Evolutionary conservation across 1,140 invertebrate genomes (phyloP).

Genomic region (Zaprionus camerounensis): DNA sequence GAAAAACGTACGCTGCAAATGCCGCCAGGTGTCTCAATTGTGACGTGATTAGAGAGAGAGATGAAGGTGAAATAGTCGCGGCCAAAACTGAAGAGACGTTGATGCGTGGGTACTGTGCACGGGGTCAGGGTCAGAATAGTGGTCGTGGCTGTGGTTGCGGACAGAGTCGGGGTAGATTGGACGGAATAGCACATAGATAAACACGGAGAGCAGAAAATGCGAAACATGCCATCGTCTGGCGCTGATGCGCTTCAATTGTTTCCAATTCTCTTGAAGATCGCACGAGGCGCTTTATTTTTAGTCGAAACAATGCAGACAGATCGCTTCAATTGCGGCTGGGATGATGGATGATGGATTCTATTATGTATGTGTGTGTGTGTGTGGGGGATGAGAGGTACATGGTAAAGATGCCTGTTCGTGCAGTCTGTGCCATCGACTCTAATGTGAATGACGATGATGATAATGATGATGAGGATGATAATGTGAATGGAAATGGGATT

Average conservation of each 20-base stretch:
- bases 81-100: neutral
- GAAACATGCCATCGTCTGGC: conserved; percentile 28
- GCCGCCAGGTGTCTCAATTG: conserved; percentile 66
- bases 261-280: conserved; percentile 34
- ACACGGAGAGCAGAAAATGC: conserved; percentile 23
- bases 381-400: conserved; percentile 26
- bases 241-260: conserved; percentile 38
- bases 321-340: conserved; percentile 64
- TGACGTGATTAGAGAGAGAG: conserved; percentile 55
- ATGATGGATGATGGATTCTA: conserved; percentile 60
- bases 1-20: conserved; percentile 33
- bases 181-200: conserved; percentile 32
- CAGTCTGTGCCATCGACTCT: conserved; percentile 17
- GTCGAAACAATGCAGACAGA: conserved; percentile 75
- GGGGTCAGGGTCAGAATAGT: neutral
- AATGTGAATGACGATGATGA: conserved; percentile 15
- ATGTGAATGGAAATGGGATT: conserved; percentile 10
- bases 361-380: conserved; percentile 3
- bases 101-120: neutral
- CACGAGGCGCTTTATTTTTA: conserved; percentile 60
- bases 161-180: neutral
- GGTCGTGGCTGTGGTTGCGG: neutral
- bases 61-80: conserved; percentile 6
- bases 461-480: conserved; percentile 3
- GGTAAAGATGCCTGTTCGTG: conserved; percentile 36